Conservation (phyloP, 2,888 invertebrate genomes). For the Ametastegia equiseti region DNA sequence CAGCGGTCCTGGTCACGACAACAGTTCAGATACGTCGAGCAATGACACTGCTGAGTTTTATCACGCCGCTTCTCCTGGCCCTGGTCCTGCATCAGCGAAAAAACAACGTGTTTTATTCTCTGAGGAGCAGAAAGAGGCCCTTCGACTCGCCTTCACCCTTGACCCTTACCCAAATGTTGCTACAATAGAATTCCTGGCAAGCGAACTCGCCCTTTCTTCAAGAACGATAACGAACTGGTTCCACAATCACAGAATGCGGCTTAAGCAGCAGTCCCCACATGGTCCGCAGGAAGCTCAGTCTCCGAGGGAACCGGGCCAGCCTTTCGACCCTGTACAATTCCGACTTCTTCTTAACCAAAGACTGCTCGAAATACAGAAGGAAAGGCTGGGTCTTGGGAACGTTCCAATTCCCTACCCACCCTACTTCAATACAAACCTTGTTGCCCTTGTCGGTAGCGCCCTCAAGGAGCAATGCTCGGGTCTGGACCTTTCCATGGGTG, state of each 20-base stretch:
- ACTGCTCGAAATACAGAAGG: constrained; percentile 91
- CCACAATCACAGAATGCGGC: constrained; percentile 99
- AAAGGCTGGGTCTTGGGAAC: constrained; percentile 87
- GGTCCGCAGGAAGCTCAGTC: constrained; percentile 86
- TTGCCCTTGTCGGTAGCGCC: constrained; percentile 85
- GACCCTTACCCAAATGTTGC: constrained; percentile 98
- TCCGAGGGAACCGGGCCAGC: constrained; percentile 86
- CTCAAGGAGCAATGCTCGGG: constrained; percentile 90
- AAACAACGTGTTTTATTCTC: constrained; percentile 98
- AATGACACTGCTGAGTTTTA: constrained; percentile 94
- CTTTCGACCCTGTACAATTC: constrained; percentile 96
- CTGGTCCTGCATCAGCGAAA: constrained; percentile 91
- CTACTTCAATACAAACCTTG: constrained; percentile 88
- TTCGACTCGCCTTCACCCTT: constrained; percentile 94
- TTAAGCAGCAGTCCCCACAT: constrained; percentile 94
- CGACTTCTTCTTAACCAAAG: constrained; percentile 92
- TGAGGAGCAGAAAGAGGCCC: constrained; percentile 98
- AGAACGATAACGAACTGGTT: constrained; percentile 99
- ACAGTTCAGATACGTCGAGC: constrained; percentile 92
- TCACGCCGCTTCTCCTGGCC: constrained; percentile 90
- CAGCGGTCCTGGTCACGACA: constrained; percentile 90
- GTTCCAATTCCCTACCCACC: constrained; percentile 88
- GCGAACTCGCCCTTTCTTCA: constrained; percentile 93
- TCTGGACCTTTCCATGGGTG: constrained; percentile 91
- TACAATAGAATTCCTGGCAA: constrained; percentile 96